Conservation (phyloP, 2,888 invertebrate species). For the Mactromeris polynyma region DNA sequence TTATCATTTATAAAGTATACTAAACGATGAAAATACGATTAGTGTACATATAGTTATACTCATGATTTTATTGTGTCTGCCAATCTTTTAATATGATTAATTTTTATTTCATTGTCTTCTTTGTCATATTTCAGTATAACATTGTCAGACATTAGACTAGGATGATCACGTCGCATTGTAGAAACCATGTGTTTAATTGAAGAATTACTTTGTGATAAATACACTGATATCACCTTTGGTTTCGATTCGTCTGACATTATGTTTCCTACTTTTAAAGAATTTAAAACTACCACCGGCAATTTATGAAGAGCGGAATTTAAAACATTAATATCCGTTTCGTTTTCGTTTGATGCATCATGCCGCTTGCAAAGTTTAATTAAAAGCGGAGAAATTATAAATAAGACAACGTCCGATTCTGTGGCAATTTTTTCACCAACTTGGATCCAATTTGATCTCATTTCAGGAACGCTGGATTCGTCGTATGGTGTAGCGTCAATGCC, state of each 20-base stretch:
- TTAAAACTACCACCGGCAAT: constrained; percentile 33
- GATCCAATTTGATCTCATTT: constrained; percentile 31
- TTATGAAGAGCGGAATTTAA: constrained; percentile 2
- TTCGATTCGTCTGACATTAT: not conserved
- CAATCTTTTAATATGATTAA: not conserved
- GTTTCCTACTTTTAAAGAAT: constrained; percentile 17
- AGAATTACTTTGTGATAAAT: not conserved
- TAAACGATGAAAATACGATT: no score
- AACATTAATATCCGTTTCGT: not conserved
- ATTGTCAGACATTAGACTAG: not conserved
- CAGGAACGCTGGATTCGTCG: not conserved
- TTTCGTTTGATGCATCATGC: no score
- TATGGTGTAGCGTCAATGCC: not conserved
- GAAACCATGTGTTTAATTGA: not conserved
- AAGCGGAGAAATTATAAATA: constrained; percentile 23
- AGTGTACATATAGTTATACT: not conserved
- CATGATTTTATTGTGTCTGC: constrained; percentile 1
- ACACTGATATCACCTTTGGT: constrained; percentile 9
- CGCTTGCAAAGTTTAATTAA: not conserved
- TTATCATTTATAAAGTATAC: no score
- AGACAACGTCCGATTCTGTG: not conserved
- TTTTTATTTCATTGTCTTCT: not conserved
- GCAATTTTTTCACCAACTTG: constrained; percentile 29
- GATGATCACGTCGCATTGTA: not conserved
- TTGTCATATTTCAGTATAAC: not conserved